Evolutionary conservation across 1,140 invertebrate species (phyloP).

Genomic region (Heliconius nattereri): DNA sequence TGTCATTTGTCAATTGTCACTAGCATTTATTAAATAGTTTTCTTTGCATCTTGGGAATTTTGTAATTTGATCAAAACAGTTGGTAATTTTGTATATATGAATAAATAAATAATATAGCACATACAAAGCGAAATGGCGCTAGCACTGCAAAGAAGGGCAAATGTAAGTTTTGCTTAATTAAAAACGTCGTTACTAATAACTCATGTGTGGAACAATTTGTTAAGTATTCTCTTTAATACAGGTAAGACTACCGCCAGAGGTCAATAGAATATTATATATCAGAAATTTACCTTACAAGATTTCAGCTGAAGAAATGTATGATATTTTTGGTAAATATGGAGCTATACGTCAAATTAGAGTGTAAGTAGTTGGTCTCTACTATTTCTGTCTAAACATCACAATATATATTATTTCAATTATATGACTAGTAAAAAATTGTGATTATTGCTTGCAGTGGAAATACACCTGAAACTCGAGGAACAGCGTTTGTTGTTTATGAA

Average conservation of each 20-base stretch:
- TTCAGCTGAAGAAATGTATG: constrained; percentile 99
- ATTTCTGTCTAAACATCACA: neutral
- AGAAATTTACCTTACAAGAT: constrained; percentile 99
- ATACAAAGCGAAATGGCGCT: constrained; percentile 57
- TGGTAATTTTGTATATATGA: constrained; percentile 7
- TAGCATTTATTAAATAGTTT: no score
- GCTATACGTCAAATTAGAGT: constrained; percentile 99
- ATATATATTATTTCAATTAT: neutral
- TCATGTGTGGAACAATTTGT: constrained; percentile 10
- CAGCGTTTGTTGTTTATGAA: constrained; percentile 99
- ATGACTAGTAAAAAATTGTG: neutral
- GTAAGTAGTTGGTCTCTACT: constrained; percentile 84
- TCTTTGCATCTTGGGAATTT: neutral
- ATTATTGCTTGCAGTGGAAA: constrained; percentile 89
- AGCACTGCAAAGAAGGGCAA: constrained; percentile 69
- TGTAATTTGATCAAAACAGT: neutral
- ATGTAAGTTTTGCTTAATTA: constrained; percentile 54
- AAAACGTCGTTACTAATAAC: neutral
- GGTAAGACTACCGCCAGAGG: constrained; percentile 98
- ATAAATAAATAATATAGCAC: neutral
- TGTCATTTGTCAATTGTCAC: no score
- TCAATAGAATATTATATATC: constrained; percentile 98
- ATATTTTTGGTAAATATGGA: constrained; percentile 99
- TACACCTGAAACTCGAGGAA: constrained; percentile 98
- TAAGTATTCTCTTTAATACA: constrained; percentile 72